Evolutionary conservation across 2,888 invertebrate species (phyloP).

Genomic region (Incurvaria masculella): DNA sequence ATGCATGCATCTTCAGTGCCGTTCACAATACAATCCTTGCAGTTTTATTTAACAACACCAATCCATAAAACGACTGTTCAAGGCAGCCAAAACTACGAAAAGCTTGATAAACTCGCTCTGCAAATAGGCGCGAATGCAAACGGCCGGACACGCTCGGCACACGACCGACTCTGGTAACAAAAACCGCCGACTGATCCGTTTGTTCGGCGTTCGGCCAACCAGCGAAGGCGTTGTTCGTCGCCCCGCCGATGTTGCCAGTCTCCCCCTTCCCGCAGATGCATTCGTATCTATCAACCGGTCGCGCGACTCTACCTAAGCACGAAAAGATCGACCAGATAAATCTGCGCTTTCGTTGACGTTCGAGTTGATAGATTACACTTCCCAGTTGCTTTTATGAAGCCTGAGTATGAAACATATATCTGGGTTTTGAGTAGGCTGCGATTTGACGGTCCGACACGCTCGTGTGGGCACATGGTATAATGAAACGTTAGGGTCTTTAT

Average conservation of each 20-base stretch:
- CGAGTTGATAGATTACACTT: not conserved
- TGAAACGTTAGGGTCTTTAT: conserved; percentile 17
- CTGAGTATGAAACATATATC: no score
- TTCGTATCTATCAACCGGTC: not conserved
- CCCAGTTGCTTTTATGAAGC: not conserved
- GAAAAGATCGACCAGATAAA: not conserved
- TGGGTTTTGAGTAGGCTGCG: conserved; percentile 26
- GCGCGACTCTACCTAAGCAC: not conserved
- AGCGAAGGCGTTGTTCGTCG: no score
- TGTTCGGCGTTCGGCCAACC: no score
- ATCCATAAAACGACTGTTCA: no score
- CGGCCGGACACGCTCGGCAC: no score
- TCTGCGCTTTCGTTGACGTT: not conserved
- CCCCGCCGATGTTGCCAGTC: no score
- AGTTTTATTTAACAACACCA: not conserved
- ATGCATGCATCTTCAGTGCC: conserved; percentile 16
- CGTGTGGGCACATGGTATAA: conserved; percentile 25
- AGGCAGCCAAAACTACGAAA: no score
- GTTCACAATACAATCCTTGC: not conserved
- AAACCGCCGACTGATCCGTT: no score
- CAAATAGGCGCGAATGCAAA: no score
- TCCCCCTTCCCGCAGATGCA: not conserved
- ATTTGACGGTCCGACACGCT: conserved; percentile 30
- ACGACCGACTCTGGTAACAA: no score
- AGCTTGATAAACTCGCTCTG: no score